Evolutionary conservation across 2,888 invertebrate genomes (phyloP).

Genomic region (Lepidonotus clava): DNA sequence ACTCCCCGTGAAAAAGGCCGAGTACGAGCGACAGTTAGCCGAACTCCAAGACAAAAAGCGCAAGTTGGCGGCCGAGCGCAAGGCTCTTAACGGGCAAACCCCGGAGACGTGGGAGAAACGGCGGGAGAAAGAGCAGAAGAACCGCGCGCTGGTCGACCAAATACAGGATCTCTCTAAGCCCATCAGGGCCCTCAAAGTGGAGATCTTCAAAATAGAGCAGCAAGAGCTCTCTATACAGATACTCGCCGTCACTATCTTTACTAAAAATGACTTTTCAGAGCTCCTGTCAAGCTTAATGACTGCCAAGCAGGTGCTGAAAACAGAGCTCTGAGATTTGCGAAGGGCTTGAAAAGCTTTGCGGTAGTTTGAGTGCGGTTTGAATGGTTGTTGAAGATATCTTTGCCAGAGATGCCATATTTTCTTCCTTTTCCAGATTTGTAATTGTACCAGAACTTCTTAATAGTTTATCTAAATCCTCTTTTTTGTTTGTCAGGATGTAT

Average conservation of each 20-base stretch:
- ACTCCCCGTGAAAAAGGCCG: slow-evolving; percentile 32
- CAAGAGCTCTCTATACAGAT: slow-evolving; percentile 18
- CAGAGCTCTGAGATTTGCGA: background rate
- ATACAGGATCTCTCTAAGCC: background rate
- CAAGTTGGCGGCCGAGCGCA: background rate
- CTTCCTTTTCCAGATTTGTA: no score
- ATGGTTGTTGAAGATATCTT: background rate
- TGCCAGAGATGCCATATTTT: no score
- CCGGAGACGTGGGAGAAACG: slow-evolving; percentile 6
- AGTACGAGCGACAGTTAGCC: background rate
- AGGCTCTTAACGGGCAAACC: background rate
- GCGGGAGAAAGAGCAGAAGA: slow-evolving; percentile 37
- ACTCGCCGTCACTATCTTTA: slow-evolving; percentile 25
- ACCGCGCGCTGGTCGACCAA: background rate
- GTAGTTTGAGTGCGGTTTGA: background rate
- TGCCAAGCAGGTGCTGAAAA: slow-evolving; percentile 27
- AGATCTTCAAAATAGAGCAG: slow-evolving; percentile 36
- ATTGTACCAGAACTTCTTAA: no score
- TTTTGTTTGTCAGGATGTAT: no score
- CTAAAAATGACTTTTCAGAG: slow-evolving; percentile 34
- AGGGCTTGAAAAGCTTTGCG: background rate
- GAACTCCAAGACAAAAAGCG: background rate
- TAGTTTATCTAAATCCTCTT: no score
- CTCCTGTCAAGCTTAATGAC: background rate
- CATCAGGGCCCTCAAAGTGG: background rate